Evolutionary conservation across 30 jellyfish, hydroid and myxozoan genomes (phyloP), one percentile per base, ranked within the genome.

Genomic region (Aurelia aurita complex sp. Pacific): DNA sequence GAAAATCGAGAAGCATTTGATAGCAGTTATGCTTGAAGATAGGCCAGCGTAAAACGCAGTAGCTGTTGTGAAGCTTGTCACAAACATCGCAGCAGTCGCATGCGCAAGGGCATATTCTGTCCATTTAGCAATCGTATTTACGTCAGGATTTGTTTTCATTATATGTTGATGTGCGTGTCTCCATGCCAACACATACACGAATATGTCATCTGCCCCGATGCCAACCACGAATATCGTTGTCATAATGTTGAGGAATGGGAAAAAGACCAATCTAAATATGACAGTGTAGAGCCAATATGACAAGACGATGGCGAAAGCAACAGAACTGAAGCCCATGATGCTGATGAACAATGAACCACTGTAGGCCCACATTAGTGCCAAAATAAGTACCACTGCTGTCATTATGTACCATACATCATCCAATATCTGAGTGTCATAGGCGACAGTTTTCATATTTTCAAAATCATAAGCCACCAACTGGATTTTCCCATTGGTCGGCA

Each of bases 81-180:
- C 98, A 23, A 91, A 81, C 98, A 91, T 91, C 67, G 98, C 94
- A 61, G 90, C 87, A 8, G 91, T 67, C 17, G 98, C 98, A 34
- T 91, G 91, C 43, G 67, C 73, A 32, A 91, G 35, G 7, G 98
- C 90, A 69, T 90, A 78, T 54, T 68, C 89, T 4, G 97, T 83
- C 91, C 97, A 90, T 33, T 77, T 34, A 52, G 81, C 77, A 33
- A 90, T 53, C 1, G 87, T 64, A 13, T 79, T 80, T 2, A 69
- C 85, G 13, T 54, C 74, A 32, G 74, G 74, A 16, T 38, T 40
- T 17, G 59, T 18, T 55, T 83, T 68, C 19, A 72, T 32, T 57
- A n/a, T 29, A 1, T 77, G 63, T 34, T 74, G 90, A 46, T 77
- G 92, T 10, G 95, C 98, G 65, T 85, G 90, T 38, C 86, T 52